Percentiles rank a stretch among this genome's conserved stretches.
phyloP scores from a whole-genome alignment of 2,113 vertebrate species.

The Rissa tridactyla region DNA sequence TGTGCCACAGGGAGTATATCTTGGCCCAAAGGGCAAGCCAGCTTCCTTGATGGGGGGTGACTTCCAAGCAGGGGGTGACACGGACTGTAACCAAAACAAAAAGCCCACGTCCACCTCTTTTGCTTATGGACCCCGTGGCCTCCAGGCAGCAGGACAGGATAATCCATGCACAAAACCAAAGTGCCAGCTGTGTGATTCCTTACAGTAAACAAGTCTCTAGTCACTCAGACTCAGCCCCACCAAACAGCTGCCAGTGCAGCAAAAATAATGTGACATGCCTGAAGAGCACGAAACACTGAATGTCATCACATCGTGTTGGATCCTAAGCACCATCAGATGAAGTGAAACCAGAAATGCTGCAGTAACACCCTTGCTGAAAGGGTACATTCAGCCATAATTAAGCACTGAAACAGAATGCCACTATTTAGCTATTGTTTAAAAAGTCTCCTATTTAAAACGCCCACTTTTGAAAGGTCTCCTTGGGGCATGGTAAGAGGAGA shows the following conservation, averaged over 20 bases:
- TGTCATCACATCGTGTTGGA: not conserved
- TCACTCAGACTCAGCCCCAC: not conserved
- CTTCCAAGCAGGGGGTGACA: not conserved
- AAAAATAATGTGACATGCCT: not conserved
- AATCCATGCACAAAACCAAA: not conserved
- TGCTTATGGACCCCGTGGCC: not conserved
- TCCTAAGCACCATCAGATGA: not conserved
- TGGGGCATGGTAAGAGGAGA: not conserved
- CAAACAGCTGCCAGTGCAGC: constrained; percentile 20
- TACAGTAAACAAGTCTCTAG: not conserved
- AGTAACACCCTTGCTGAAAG: constrained; percentile 2
- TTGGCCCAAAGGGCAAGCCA: not conserved
- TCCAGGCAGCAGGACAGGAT: not conserved
- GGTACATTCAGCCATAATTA: not conserved
- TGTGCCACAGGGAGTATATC: not conserved
- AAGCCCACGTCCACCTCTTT: not conserved
- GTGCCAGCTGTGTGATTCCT: not conserved
- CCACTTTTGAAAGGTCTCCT: not conserved
- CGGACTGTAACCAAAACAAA: not conserved
- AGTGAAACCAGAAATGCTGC: not conserved
- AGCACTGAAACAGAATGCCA: not conserved
- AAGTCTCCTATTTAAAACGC: rapidly evolving
- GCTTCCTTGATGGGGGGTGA: not conserved
- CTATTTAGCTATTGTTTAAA: not conserved
- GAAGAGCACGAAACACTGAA: not conserved